These are phyloP conservation scores for Drosophila sechellia DNA, from an alignment of 1,140 invertebrate genomes.

Conservation along the genomic window DNA sequence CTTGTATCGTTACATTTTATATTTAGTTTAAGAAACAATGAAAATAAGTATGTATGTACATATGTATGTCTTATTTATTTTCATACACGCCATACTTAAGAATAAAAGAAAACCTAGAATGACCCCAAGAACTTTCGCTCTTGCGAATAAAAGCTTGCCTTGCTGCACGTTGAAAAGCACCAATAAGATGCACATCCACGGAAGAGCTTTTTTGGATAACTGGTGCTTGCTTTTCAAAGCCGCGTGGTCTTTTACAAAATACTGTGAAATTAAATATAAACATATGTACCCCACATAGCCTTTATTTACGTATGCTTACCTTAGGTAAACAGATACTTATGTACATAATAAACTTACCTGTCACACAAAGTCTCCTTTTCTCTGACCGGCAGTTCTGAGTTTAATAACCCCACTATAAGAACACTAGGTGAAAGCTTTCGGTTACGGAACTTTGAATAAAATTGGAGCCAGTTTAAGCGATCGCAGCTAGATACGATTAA, in stretches of 20 bases:
- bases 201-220: conserved; percentile 30
- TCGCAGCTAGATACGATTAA: neutral
- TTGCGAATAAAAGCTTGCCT: conserved; percentile 10
- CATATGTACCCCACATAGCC: neutral
- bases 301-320: neutral
- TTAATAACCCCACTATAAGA: conserved; percentile 35
- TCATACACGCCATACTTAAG: too few relatives aligned
- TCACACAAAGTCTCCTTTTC: neutral
- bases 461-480: neutral
- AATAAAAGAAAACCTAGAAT: conserved; percentile 15
- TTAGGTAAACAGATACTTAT: neutral
- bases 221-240: conserved; percentile 27
- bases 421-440: conserved; percentile 2
- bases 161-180: conserved; percentile 30
- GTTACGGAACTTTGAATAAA: neutral
- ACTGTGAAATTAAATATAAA: conserved; percentile 15
- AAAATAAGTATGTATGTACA: too few relatives aligned
- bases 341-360: conserved; percentile 20
- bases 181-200: conserved; percentile 38
- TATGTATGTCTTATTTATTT: too few relatives aligned
- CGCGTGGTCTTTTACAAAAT: conserved; percentile 37
- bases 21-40: too few relatives aligned
- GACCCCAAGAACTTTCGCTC: neutral
- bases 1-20: too few relatives aligned
- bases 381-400: conserved; percentile 4